phyloP scores from a whole-genome alignment of 53 echinoderm and acorn worm genomes.

The Echinarachnius parma region DNA sequence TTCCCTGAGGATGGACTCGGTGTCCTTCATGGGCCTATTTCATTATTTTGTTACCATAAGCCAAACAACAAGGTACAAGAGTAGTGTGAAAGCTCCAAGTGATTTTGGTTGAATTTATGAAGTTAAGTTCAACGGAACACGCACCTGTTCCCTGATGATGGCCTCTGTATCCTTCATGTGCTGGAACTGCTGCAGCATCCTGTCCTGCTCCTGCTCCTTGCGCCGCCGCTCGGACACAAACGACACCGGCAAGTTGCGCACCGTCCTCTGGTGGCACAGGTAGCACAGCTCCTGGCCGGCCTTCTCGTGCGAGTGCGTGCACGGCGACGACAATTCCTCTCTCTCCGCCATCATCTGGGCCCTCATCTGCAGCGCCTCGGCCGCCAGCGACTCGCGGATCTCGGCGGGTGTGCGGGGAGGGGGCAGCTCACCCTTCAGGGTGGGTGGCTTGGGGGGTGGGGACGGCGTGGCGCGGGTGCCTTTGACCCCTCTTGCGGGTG shows the following conservation, averaged over 20 bases:
- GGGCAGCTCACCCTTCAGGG: conserved; percentile 56
- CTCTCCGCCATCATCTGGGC: conserved; percentile 44
- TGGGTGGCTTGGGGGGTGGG: conserved; percentile 59
- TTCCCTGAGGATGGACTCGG: conserved; percentile 76
- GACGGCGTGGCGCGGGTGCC: conserved; percentile 72
- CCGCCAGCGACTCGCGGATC: conserved; percentile 40
- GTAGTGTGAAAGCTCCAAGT: too few relatives aligned
- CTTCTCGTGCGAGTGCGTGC: conserved; percentile 63
- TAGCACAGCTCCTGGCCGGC: conserved; percentile 97
- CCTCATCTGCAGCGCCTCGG: conserved; percentile 16
- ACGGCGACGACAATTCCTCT: conserved; percentile 22
- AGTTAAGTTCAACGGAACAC: too few relatives aligned
- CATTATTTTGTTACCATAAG: too few relatives aligned
- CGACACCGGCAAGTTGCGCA: conserved; percentile 83
- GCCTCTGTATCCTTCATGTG: conserved; percentile 94
- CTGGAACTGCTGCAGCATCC: conserved; percentile 88
- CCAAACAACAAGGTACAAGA: too few relatives aligned
- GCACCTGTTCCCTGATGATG: conserved; percentile 89
- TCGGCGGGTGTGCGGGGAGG: conserved; percentile 46
- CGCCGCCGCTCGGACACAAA: conserved; percentile 76
- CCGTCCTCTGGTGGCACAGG: conserved; percentile 92
- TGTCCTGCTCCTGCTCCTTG: conserved; percentile 93
- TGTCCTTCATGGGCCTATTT: conserved; percentile 87
- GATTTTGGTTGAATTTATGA: conserved; percentile 2
- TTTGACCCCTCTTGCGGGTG: conserved; percentile 59